A percentile compares a stretch with the other conserved stretches of the same genome.
Evolutionary conservation across 2,797 vertebrate genomes (phyloP).

Genomic region (Rhinoraja longicauda): DNA sequence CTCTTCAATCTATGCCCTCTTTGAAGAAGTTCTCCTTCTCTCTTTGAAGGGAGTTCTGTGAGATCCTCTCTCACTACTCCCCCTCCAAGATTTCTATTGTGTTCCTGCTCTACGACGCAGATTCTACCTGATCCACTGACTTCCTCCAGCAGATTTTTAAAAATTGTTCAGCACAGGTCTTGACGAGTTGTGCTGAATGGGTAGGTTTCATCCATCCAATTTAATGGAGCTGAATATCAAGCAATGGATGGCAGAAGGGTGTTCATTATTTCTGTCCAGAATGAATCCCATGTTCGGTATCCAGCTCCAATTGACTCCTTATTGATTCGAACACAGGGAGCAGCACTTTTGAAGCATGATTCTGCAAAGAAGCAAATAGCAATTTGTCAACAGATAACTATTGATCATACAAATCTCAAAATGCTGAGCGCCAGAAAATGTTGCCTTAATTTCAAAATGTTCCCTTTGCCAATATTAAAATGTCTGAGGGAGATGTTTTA

Average conservation of each 20-base stretch:
- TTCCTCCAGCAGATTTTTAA: no score
- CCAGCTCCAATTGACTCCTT: not conserved
- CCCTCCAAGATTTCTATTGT: no score
- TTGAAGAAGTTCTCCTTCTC: no score
- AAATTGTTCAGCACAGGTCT: no score
- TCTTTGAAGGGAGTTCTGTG: no score
- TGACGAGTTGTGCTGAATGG: no score
- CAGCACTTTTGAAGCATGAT: not conserved
- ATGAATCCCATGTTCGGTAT: not conserved
- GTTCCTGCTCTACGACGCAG: no score
- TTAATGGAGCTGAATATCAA: not conserved
- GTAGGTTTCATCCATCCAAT: not conserved
- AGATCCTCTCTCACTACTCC: no score
- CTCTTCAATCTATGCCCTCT: no score
- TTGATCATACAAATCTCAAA: not conserved
- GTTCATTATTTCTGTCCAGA: no score
- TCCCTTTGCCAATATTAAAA: not conserved
- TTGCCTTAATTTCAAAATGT: not conserved
- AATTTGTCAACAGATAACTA: not conserved
- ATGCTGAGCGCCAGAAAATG: not conserved
- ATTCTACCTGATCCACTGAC: no score
- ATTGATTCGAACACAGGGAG: not conserved
- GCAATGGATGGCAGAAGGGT: no score
- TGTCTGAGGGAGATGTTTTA: not conserved
- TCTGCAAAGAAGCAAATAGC: not conserved